Evolutionary conservation across 2,888 invertebrate genomes (phyloP), one percentile per base, ranked within the genome.

Genomic region (Trissoscelio sp.): DNA sequence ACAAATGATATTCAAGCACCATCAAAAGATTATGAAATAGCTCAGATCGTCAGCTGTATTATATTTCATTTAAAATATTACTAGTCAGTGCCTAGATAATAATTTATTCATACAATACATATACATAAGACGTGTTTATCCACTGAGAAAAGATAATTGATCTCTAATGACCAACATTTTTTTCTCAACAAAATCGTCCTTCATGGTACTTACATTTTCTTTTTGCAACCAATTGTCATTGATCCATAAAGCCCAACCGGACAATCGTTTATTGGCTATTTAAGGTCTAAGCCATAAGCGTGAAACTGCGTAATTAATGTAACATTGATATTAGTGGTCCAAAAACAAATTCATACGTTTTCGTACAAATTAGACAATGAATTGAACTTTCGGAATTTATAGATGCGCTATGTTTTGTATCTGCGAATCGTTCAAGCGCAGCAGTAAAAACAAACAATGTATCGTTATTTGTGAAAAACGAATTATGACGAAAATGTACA

Each of bases 41-140:
- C 66, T 75, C 75, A 58, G 37, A 51, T 48, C 66, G 74, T 66
- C 18, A 34, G 60, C 51, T 75, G 67, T 75, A 67, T 75, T 58
- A 67, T 75, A 60, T 75, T 75, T 66, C 57, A 39, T 46, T 42
- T 57, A 79, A 70, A 80, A 64, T 84, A 85, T 83, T 84, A 84
- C 86, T 86, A 86, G 85, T 86, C 85, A 86, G 67, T 70, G 78
- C 78, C 85, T 85, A 85, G 85, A 84, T 85, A 83, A 83, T 84
- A 79, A 79, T 66, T 73, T 79, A 72, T 73, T 67, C 67, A 73
- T 73, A 79, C 44, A 62, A 62, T 39, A 67, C 34, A 53, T 39
- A 79, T 31, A 55, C 37, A 42, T 73, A 42, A 60, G 39, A 42
- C 28, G 31, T 42, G 66, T 72, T 51, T 53, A 24, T 39, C 4